phyloP scores from a whole-genome alignment of 2,797 vertebrate species.

The Falco peregrinus region DNA sequence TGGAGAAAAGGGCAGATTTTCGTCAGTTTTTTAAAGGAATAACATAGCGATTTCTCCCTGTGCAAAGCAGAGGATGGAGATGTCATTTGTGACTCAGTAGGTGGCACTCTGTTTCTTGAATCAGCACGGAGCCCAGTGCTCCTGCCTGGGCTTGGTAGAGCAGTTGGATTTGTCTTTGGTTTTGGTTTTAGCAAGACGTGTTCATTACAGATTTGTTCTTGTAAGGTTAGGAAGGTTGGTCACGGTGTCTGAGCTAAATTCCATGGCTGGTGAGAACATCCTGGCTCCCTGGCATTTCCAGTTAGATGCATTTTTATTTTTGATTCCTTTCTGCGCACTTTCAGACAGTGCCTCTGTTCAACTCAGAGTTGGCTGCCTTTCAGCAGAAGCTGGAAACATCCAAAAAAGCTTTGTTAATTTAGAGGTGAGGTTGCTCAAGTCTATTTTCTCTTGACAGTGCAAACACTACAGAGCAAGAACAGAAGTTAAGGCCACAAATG shows the following conservation, averaged over 20 bases:
- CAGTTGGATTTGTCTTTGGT: not conserved
- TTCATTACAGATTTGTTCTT: not conserved
- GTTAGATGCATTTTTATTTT: not conserved
- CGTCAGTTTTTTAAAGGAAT: not conserved
- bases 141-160: not conserved
- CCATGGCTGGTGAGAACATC: not conserved
- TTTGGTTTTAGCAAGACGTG: not conserved
- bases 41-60: not conserved
- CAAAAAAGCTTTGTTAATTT: not conserved
- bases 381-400: not conserved
- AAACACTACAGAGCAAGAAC: not conserved
- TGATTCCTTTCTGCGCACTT: not conserved
- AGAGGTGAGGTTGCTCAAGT: not conserved
- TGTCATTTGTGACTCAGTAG: slow-evolving; percentile 15
- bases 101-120: slow-evolving; percentile 40
- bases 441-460: not conserved
- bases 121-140: not conserved
- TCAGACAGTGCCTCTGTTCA: not conserved
- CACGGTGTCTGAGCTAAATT: not conserved
- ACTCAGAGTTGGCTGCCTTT: not conserved
- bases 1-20: not conserved
- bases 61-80: not conserved
- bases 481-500: not conserved
- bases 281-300: not conserved
- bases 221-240: not conserved